These are phyloP conservation scores for Menura novaehollandiae DNA, from an alignment of 2,113 vertebrate species.

Conservation along the genomic window DNA sequence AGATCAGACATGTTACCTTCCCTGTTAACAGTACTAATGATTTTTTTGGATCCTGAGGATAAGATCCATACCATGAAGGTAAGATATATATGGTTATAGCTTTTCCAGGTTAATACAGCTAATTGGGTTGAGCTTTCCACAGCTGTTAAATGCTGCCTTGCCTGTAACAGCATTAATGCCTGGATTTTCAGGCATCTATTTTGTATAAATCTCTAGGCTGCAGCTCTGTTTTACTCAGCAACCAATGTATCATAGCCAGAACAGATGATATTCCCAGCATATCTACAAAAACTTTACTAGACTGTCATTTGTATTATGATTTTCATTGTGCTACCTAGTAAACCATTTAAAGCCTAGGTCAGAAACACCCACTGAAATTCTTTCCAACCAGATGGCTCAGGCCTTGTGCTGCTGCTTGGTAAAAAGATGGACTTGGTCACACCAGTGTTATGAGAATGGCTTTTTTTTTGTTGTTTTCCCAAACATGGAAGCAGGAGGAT, in stretches of 20 bases:
- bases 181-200: background rate
- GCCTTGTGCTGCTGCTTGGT: background rate
- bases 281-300: background rate
- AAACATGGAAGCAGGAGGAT: background rate
- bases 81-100: no score
- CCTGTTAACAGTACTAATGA: background rate
- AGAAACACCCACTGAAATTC: background rate
- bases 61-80: background rate
- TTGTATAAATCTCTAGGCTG: background rate
- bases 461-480: background rate
- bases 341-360: background rate
- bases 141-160: background rate
- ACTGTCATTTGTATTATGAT: background rate
- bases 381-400: background rate
- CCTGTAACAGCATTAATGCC: fast-evolving
- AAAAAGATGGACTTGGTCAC: background rate
- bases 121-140: background rate
- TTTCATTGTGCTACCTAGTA: background rate
- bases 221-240: background rate
- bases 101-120: background rate
- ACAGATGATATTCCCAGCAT: background rate
- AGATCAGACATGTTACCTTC: background rate
- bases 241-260: background rate
- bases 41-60: background rate
- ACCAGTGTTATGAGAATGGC: background rate